These are phyloP conservation scores for Hycleus cichorii DNA, from an alignment of 1,140 invertebrate genomes.

Conservation along the genomic window DNA sequence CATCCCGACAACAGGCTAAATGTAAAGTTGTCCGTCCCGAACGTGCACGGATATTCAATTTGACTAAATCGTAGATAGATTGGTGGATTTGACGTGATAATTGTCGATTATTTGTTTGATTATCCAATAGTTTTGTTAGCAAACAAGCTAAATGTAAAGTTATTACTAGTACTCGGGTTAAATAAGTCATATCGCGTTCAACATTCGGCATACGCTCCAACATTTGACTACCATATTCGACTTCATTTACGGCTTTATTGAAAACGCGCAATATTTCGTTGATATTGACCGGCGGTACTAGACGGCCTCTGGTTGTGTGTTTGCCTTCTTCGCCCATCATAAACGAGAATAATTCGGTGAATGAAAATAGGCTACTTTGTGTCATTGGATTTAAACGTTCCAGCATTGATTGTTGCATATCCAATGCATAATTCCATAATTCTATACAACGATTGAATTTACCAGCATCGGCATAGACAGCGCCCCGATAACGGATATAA, in stretches of 20 bases:
- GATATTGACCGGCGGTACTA: constrained; percentile 70
- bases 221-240: constrained; percentile 48
- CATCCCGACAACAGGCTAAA: constrained; percentile 60
- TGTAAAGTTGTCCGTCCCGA: constrained; percentile 74
- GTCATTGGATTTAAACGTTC: constrained; percentile 92
- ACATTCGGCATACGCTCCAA: constrained; percentile 50
- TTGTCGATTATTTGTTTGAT: constrained; percentile 45
- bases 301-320: constrained; percentile 58
- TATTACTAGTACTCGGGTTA: constrained; percentile 80
- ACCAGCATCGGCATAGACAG: constrained; percentile 90
- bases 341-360: constrained; percentile 91
- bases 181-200: constrained; percentile 66
- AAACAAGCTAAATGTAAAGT: constrained; percentile 74
- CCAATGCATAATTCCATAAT: constrained; percentile 93
- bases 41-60: constrained; percentile 58
- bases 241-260: constrained; percentile 65
- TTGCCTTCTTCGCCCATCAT: constrained; percentile 77
- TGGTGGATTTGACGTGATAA: constrained; percentile 51
- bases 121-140: constrained; percentile 56
- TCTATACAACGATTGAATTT: constrained; percentile 87
- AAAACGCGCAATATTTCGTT: constrained; percentile 77
- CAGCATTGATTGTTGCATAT: constrained; percentile 90
- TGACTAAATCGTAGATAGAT: constrained; percentile 66
- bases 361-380: constrained; percentile 85
- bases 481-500: constrained; percentile 88